phyloP scores from a whole-genome alignment of 2,797 vertebrate genomes.

The Leptoclinus maculatus region DNA sequence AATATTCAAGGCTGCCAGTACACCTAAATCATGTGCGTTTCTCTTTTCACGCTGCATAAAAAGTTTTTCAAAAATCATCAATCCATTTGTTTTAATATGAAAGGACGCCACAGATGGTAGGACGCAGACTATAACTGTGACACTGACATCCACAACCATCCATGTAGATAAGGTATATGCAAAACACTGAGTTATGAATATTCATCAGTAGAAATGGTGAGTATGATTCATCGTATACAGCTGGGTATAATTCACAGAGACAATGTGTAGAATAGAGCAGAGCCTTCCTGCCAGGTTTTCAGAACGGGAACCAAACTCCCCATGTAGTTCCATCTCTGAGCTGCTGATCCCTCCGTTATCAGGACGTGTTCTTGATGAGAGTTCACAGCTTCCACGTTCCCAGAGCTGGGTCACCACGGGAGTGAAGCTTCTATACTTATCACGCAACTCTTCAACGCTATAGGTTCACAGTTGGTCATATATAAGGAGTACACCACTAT shows the following conservation, averaged over 20 bases:
- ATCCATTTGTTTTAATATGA: slow-evolving; percentile 46
- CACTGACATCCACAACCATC: slow-evolving; percentile 34
- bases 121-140: slow-evolving; percentile 51
- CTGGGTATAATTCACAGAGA: slow-evolving; percentile 72
- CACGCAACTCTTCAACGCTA: not conserved
- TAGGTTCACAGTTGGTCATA: not conserved
- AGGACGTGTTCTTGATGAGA: slow-evolving; percentile 52
- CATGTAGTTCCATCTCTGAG: slow-evolving; percentile 34
- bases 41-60: slow-evolving; percentile 66
- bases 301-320: slow-evolving; percentile 33
- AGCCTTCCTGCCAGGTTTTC: slow-evolving; percentile 63
- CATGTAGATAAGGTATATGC: slow-evolving; percentile 64
- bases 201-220: slow-evolving; percentile 71
- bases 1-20: slow-evolving; percentile 36
- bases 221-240: slow-evolving; percentile 81
- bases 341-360: slow-evolving; percentile 61
- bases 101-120: slow-evolving; percentile 65
- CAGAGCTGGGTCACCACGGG: slow-evolving; percentile 41
- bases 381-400: slow-evolving; percentile 61
- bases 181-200: slow-evolving; percentile 75
- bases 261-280: slow-evolving; percentile 61
- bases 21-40: slow-evolving; percentile 33
- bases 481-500: too few relatives aligned
- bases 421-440: slow-evolving; percentile 28
- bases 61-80: slow-evolving; percentile 49